phyloP scores from a whole-genome alignment of 2,797 vertebrate species.

The Propithecus perrieri region DNA sequence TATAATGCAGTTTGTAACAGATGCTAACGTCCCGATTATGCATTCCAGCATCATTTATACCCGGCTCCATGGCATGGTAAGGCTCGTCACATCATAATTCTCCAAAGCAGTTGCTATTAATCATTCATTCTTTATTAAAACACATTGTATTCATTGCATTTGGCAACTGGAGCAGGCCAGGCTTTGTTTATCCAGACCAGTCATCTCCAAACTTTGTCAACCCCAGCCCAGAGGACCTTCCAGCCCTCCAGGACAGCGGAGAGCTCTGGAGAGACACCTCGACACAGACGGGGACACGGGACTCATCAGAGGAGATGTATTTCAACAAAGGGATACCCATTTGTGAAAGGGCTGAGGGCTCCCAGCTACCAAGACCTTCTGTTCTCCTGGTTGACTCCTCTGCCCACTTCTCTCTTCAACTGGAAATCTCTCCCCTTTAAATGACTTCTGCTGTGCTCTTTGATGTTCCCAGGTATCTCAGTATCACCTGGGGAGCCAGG shows the following conservation, averaged over 20 bases:
- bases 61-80: slow-evolving; percentile 24
- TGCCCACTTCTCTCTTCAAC: not conserved
- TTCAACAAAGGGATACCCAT: not conserved
- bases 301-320: not conserved
- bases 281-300: not conserved
- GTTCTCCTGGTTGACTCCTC: not conserved
- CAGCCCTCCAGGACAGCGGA: not conserved
- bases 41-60: slow-evolving; percentile 79
- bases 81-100: slow-evolving; percentile 75
- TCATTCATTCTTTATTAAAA: slow-evolving; percentile 82
- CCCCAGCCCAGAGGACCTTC: not conserved
- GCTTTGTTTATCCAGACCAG: slow-evolving; percentile 51
- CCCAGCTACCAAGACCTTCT: not conserved
- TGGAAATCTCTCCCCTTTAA: not conserved
- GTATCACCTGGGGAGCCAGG: not conserved
- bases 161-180: slow-evolving; percentile 14
- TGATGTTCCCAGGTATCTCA: not conserved
- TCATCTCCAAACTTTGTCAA: slow-evolving; percentile 1
- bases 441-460: not conserved
- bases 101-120: slow-evolving; percentile 80
- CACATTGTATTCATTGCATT: slow-evolving; percentile 67
- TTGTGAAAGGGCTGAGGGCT: not conserved
- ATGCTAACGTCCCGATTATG: slow-evolving; percentile 76
- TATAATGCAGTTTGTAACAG: slow-evolving; percentile 74
- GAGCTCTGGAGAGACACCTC: not conserved